Evolutionary conservation across 2,797 vertebrate genomes (phyloP).

Genomic region (Sciurus vulgaris): DNA sequence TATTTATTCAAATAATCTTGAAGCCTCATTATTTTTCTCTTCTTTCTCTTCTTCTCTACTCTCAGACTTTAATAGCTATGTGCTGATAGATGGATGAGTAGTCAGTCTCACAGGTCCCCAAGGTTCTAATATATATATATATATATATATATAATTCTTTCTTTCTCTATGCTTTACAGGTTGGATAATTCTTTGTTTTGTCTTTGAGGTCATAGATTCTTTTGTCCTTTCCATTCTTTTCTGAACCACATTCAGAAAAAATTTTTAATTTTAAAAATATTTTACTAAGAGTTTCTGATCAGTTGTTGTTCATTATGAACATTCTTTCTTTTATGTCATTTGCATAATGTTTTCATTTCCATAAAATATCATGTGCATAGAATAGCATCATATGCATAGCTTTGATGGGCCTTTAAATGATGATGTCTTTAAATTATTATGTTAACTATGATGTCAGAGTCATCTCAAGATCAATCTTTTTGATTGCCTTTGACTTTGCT

Average conservation of each 20-base stretch:
- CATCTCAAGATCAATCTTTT: neutral
- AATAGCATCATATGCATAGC: neutral
- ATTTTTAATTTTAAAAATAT: constrained; percentile 7
- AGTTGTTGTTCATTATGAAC: neutral
- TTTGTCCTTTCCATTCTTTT: neutral
- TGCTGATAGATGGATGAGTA: neutral
- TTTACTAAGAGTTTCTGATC: neutral
- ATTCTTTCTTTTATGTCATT: neutral
- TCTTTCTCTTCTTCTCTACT: neutral
- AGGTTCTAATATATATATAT: neutral
- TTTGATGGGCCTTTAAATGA: constrained; percentile 3
- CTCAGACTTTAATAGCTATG: neutral
- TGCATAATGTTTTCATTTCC: neutral
- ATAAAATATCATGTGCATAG: neutral
- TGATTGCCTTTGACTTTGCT: neutral
- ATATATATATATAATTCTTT: too few species aligned
- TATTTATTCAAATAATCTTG: neutral
- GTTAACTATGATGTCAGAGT: neutral
- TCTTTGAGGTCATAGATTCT: neutral
- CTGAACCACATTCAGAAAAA: neutral
- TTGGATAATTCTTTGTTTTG: neutral
- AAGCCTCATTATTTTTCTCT: neutral
- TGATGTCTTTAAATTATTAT: neutral
- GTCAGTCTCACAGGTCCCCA: neutral
- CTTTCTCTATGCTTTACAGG: neutral